Base-by-base conservation (phyloP, 1,140 invertebrate species). In the Drosophila tani region DNA sequence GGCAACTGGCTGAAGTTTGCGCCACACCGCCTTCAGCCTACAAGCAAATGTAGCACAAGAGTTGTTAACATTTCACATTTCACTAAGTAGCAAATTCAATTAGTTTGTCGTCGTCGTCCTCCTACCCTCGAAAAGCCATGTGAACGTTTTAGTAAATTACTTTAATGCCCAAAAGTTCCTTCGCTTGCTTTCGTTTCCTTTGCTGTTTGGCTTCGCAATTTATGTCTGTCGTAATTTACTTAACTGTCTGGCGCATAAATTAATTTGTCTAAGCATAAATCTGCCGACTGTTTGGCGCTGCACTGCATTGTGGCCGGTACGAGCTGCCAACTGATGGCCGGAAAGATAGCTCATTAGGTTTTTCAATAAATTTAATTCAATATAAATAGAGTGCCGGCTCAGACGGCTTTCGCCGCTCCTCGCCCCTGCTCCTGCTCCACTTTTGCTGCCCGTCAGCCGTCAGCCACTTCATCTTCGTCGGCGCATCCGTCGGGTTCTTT, bases 351-450 rank as follows among this genome's bases (percentile, higher is more conserved):
- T 87, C 85, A 88, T 87, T 88, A 88, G 76, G 79, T 88, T 88
- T 85, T 88, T 88, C 84, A 81, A 88, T 88, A 87, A 87, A 88
- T 87, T 88, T 88, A 87, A 84, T 87, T 84, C 85, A 87, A 87
- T 88, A 86, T 77, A 67, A 76, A 81, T 88, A 74, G 71, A 88
- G 71, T 88, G 83, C 69, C 40, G 50, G 29, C 59, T 74, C 24
- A 59, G 67, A 58, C 66, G 62, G 19, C 9, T 19, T 19, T 21
- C 9, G n/a, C 12, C 8, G 11, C 53, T 12, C 12, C 27, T 17
- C 47, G 24, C 40, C 14, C n/a, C 27, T 57, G 38, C 11, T 40
- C 15, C 19, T n/a, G 57, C 35, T 40, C 32, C 21, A 24, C 32
- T 35, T 21, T 59, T 41, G 21, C 70, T 82, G 75, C 67, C 81